phyloP scores from a whole-genome alignment of 2,888 invertebrate genomes.

The Oeneis ivallda region DNA sequence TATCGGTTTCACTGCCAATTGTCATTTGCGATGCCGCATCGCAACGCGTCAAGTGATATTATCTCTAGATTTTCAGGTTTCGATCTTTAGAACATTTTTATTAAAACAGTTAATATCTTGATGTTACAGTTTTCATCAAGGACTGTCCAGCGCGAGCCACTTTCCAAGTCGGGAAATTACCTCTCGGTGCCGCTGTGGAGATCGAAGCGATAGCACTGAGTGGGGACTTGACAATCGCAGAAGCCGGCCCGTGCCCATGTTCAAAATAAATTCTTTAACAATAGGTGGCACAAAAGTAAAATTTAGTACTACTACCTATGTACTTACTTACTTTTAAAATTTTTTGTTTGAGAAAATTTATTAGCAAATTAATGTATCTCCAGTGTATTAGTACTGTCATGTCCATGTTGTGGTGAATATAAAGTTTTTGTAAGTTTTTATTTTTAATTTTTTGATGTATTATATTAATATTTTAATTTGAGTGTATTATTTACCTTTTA shows the following conservation, averaged over 20 bases:
- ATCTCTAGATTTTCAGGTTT: too few species aligned
- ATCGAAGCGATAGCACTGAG: slow-evolving; percentile 93
- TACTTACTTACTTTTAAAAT: too few species aligned
- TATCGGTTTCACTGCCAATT: too few species aligned
- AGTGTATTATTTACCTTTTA: not conserved
- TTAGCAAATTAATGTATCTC: too few species aligned
- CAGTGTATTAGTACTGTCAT: too few species aligned
- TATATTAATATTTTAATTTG: not conserved
- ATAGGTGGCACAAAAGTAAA: too few species aligned
- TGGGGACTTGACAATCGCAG: slow-evolving; percentile 81
- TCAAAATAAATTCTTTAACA: slow-evolving; percentile 33
- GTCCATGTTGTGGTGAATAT: too few species aligned
- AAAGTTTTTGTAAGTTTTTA: too few species aligned
- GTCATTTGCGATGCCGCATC: too few species aligned
- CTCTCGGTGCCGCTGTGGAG: slow-evolving; percentile 89
- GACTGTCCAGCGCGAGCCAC: slow-evolving; percentile 92
- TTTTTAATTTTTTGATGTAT: not conserved
- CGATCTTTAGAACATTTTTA: not conserved
- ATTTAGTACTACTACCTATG: too few species aligned
- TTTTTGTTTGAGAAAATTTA: too few species aligned
- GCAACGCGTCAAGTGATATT: too few species aligned
- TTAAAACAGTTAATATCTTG: not conserved
- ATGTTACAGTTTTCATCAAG: slow-evolving; percentile 85
- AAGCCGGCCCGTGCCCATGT: slow-evolving; percentile 68
- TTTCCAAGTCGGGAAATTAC: slow-evolving; percentile 90